These are phyloP conservation scores for Ginglymostoma cirratum DNA, from an alignment of 2,113 vertebrate species.

Conservation along the genomic window DNA sequence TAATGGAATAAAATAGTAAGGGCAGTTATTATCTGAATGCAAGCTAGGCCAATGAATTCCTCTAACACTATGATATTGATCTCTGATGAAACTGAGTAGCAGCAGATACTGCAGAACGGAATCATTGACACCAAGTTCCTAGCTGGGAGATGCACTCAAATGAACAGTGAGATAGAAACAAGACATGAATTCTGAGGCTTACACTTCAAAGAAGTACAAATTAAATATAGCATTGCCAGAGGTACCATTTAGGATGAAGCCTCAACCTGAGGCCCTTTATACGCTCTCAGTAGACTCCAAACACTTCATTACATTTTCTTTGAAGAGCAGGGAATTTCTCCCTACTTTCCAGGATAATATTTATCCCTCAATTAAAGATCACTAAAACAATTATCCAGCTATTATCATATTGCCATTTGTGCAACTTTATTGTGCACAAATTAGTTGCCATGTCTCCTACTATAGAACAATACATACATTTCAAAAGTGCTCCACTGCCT, in stretches of 20 bases:
- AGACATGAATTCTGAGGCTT: neutral
- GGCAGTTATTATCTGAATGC: neutral
- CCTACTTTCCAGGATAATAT: neutral
- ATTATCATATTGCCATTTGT: neutral
- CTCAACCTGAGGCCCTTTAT: too few species aligned
- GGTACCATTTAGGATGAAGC: neutral
- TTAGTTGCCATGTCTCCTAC: neutral
- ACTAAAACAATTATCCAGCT: neutral
- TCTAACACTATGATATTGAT: neutral
- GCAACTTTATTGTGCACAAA: neutral
- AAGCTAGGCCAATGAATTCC: neutral
- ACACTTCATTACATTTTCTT: neutral
- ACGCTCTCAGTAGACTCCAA: neutral
- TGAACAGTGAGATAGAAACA: neutral
- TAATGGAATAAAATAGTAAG: neutral
- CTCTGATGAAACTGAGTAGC: neutral
- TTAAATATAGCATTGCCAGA: neutral
- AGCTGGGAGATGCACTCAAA: neutral
- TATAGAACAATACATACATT: neutral
- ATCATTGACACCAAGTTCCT: neutral
- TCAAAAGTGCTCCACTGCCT: neutral
- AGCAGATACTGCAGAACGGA: neutral
- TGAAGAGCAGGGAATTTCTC: neutral
- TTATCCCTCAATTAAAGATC: neutral
- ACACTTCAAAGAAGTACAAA: neutral